Base-by-base conservation (phyloP, 2,888 invertebrate genomes). In the Seira ritae region DNA sequence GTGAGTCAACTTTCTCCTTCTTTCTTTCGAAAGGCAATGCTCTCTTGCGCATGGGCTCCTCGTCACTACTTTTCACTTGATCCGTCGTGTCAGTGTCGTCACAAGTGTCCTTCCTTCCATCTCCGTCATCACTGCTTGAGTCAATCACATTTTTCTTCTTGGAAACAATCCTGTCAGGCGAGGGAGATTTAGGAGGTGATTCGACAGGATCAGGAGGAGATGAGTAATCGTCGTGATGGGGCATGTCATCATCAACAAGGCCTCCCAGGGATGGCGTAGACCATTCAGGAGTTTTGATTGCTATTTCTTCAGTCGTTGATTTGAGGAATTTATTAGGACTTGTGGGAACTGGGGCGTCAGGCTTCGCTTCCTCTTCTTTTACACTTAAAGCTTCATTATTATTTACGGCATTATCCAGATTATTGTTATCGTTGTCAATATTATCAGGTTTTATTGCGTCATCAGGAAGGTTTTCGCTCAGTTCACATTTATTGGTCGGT, bases 51-150 rank as follows among this genome's bases (percentile, higher is more conserved):
- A 24, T 15, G 3, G 12, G 17, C n/a, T 80, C 74, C 4, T 74
- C 74, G 19, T 80, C 80, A 60, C 74, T 69, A 23, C 79, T 79
- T 23, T 69, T 80, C 37, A 55, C 68, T n/a, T 42, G 67, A 22
- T 68, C 73, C 15, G 68, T 31, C 0, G 65, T 66, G 22, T 71
- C 73, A 19, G 71, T 67, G 15, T 23, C 24, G 3, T 74, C 73
- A 0, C 37, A 22, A 4, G 73, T 73, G 4, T 80, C 75, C 12
- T 60, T 69, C 42, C 74, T 23, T 0, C 19, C 12, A 37, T 75
- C 80, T 3, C 75, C 80, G 42, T 80, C 80, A 46, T 80, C 80
- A 50, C 80, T 80, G 20, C 80, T 80, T 4, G 80, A 80, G 10
- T 80, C 80, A 24, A 80, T 70, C 19, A 80, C 12, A 1, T 70